phyloP scores from a whole-genome alignment of 2,888 invertebrate species.

The Clistopyga incitator region DNA sequence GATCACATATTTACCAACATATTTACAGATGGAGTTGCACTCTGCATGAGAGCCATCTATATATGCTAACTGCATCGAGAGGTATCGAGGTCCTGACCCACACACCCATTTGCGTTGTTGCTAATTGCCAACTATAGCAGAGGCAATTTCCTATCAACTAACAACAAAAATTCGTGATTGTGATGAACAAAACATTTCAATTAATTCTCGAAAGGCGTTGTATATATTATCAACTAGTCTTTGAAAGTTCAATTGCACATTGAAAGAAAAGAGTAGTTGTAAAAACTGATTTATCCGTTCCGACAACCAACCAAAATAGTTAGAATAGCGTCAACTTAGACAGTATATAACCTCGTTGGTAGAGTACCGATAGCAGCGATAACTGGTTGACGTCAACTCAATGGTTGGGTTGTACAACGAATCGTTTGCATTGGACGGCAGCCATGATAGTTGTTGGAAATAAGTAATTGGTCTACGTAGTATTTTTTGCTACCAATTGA shows the following conservation, averaged over 20 bases:
- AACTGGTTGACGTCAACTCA: too few relatives aligned
- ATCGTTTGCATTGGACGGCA: too few relatives aligned
- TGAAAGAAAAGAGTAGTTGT: too few relatives aligned
- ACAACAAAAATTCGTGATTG: background rate
- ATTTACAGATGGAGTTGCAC: conserved; percentile 55
- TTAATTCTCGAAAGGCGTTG: background rate
- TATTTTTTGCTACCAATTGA: too few relatives aligned
- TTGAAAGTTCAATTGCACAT: background rate
- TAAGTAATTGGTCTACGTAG: too few relatives aligned
- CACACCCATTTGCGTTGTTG: conserved; percentile 20
- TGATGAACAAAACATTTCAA: conserved; percentile 3
- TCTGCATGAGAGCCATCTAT: conserved; percentile 26
- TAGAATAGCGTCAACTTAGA: too few relatives aligned
- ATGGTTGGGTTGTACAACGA: too few relatives aligned
- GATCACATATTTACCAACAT: conserved; percentile 60
- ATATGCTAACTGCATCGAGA: conserved; percentile 32
- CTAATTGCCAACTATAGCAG: background rate
- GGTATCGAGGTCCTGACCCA: conserved; percentile 25
- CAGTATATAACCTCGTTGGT: too few relatives aligned
- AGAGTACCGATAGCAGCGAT: too few relatives aligned
- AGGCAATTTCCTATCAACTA: conserved; percentile 17
- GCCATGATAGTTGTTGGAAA: too few relatives aligned
- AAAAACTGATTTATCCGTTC: too few relatives aligned
- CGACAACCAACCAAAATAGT: too few relatives aligned
- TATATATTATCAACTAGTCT: background rate